A percentile compares a stretch with the other conserved stretches of the same genome.
phyloP scores from a whole-genome alignment of 2,888 invertebrate genomes.

The Tetropium fuscum region DNA sequence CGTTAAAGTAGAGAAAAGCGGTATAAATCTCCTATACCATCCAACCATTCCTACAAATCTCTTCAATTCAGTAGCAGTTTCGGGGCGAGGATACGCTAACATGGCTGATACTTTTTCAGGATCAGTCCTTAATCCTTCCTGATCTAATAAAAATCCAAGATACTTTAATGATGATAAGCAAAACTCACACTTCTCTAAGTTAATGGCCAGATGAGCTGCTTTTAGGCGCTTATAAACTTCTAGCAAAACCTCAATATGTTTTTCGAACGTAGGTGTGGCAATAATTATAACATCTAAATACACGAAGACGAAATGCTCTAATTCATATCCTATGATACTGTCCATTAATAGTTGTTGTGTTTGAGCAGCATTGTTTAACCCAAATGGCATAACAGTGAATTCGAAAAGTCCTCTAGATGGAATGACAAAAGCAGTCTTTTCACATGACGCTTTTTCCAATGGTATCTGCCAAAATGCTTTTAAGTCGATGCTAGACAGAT shows the following conservation, averaged over 20 bases:
- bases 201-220: constrained; percentile 26
- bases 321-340: constrained; percentile 32
- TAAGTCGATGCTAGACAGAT: constrained; percentile 17
- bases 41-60: constrained; percentile 8
- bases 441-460: constrained; percentile 5
- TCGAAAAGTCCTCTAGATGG: constrained; percentile 51
- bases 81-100: not conserved
- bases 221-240: constrained; percentile 20
- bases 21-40: constrained; percentile 16
- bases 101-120: not conserved
- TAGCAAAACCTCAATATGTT: constrained; percentile 25
- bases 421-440: constrained; percentile 55
- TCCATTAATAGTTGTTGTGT: constrained; percentile 38
- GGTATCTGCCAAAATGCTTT: constrained; percentile 24
- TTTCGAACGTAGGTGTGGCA: constrained; percentile 13
- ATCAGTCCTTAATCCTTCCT: constrained; percentile 9
- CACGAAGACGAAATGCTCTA: constrained; percentile 16
- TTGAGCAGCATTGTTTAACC: constrained; percentile 40
- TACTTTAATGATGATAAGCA: constrained; percentile 27
- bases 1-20: not conserved
- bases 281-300: constrained; percentile 39
- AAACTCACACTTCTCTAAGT: constrained; percentile 32
- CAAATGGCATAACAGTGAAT: constrained; percentile 44
- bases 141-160: constrained; percentile 29
- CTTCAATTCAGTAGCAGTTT: not conserved